Evolutionary conservation across 2,888 invertebrate genomes (phyloP), one percentile per base, ranked within the genome.

Genomic region (Eugnorisma glareosa): DNA sequence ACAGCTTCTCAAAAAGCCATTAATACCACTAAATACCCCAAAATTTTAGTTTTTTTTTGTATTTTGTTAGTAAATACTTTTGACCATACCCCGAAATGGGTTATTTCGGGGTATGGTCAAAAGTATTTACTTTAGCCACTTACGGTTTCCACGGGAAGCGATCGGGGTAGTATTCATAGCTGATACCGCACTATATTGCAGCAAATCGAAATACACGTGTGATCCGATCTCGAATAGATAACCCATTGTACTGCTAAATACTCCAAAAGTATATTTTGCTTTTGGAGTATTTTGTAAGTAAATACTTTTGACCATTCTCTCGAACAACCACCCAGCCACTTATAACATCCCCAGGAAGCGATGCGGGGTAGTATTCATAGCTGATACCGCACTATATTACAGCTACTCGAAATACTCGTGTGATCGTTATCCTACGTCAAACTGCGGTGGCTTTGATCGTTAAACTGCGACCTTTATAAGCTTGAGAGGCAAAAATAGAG

Each of bases 361-460:
- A 66, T 72, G n/a, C 21, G 51, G 61, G 43, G 35, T 73, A 72
- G 67, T 81, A 66, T 71, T 72, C 68, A 73, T 57, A 68, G 54
- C 72, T 64, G 76, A 85, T 77, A 85, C 66, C 71, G 45, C 51
- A 57, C 76, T 69, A 28, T 72, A 75, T 75, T 70, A 73, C 66
- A 54, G 63, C 77, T 77, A 73, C 78, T 81, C 61, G 71, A 67
- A 81, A 86, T 81, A 76, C 66, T 68, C 67, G 72, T 73, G 69
- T 68, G 81, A 87, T 86, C 83, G 81, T 84, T 88, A 87, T 87
- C 86, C 82, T 69, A 83, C 79, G 70, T 86, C 79, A 79, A 82
- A 83, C 70, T 85, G 81, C 79, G 82, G 79, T 84, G 71, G 68
- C 69, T 88, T 88, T 81, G 78, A 82, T 82, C 88, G 85, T 85